Evolutionary conservation across 2,888 invertebrate species (phyloP).

Genomic region (Diplazon laetatorius): DNA sequence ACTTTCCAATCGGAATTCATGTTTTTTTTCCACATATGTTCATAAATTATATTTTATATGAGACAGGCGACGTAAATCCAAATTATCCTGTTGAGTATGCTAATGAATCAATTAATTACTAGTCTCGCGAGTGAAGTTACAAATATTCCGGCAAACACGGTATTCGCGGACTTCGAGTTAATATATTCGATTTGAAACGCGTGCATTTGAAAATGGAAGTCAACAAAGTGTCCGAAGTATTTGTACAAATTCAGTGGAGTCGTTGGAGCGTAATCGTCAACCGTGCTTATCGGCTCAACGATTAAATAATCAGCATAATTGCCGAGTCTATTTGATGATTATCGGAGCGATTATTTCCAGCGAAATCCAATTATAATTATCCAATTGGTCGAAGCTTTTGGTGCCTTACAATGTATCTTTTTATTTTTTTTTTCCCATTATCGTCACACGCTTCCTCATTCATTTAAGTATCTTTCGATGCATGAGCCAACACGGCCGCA

Average conservation of each 20-base stretch:
- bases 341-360: constrained; percentile 22
- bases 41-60: not conserved
- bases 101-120: not conserved
- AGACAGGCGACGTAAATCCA: not conserved
- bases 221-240: constrained; percentile 22
- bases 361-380: constrained; percentile 31
- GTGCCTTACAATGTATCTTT: constrained; percentile 30
- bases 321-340: constrained; percentile 31
- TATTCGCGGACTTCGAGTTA: not conserved
- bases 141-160: not conserved
- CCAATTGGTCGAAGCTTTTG: constrained; percentile 26
- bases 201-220: constrained; percentile 11
- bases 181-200: not conserved
- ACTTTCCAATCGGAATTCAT: no score
- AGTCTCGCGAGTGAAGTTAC: not conserved
- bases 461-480: not conserved
- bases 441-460: constrained; percentile 12
- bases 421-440: constrained; percentile 6
- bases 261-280: constrained; percentile 2
- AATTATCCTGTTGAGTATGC: no score
- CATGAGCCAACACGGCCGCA: not conserved
- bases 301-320: constrained; percentile 51
- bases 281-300: constrained; percentile 28
- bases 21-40: not conserved
- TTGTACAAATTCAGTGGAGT: constrained; percentile 25